Evolutionary conservation across 2,113 vertebrate species (phyloP), one percentile per base, ranked within the genome.

Genomic region (Paracanthobrama guichenoti): DNA sequence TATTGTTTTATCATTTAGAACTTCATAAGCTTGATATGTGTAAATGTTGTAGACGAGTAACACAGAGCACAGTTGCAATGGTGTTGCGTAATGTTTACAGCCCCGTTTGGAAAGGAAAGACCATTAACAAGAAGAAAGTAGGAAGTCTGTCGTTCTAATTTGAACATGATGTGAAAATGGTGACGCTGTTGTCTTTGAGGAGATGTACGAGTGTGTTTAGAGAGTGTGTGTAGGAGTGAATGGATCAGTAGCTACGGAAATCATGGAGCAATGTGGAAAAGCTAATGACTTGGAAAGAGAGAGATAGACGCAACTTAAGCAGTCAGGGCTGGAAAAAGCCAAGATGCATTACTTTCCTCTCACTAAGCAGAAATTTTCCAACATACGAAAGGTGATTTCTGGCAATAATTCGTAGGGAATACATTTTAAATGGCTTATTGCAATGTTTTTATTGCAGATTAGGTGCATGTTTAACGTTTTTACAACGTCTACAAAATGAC

Each of bases 221-320:
- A 44, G 18, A 71, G 67, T 22, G 55, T 75, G 9, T 55, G 44
- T 74, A 14, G 74, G 50, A 42, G 53, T 14, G 12, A 11, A 59
- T 22, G n/a, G 31, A 35, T 59, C 53, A 28, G 53, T 78, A 24
- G 75, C 75, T 78, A 20, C 6, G 2, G 28, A 77, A 77, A 35
- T 77, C 53, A 39, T 42, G 75, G 31, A 59, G 53, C 75, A 39
- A 78, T 78, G 13, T 6, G n/a, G 11, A 59, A 77, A 78, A 24
- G 28, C 28, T 42, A 60, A 78, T 60, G 75, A 59, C 75, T 59
- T 78, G 75, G 75, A 78, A 60, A 44, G 35, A 39, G 75, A 59
- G 75, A 77, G 53, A 59, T 24, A 24, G 75, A 59, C 12, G 6
- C 75, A 78, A 14, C 12, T 78, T 59, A 59, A 59, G 13, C 31